Evolutionary conservation across 2,888 invertebrate species (phyloP).

Genomic region (Cataglyphis livida): DNA sequence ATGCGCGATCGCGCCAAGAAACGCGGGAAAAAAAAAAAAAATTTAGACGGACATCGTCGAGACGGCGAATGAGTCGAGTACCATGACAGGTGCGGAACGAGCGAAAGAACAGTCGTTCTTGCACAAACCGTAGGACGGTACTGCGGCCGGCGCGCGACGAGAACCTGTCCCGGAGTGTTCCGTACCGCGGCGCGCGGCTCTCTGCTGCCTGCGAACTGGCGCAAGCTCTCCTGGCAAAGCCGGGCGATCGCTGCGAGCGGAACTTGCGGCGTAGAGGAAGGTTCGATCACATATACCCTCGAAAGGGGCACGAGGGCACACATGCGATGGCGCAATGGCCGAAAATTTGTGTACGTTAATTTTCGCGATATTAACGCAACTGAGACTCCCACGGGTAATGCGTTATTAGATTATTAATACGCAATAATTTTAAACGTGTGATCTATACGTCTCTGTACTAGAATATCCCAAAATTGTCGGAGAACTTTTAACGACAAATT

Average conservation of each 20-base stretch:
- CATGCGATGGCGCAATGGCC: not conserved
- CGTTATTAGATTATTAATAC: conserved; percentile 11
- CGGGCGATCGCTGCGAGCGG: not conserved
- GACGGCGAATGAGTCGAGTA: not conserved
- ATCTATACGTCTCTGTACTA: not conserved
- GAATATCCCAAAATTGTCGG: not conserved
- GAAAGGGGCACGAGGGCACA: not conserved
- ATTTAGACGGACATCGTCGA: not conserved
- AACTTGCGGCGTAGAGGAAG: conserved; percentile 25
- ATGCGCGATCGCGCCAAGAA: not conserved
- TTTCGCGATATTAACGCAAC: conserved; percentile 21
- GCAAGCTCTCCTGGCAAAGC: conserved; percentile 44
- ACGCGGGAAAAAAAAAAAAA: not conserved
- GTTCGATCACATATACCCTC: conserved; percentile 13
- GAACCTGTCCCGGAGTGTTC: conserved; percentile 41
- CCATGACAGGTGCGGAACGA: conserved; percentile 7
- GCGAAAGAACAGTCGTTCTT: conserved; percentile 29
- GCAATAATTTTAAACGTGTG: not conserved
- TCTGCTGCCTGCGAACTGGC: conserved; percentile 50
- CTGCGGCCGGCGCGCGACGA: conserved; percentile 40
- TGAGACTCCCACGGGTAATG: not conserved
- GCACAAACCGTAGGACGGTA: conserved; percentile 43
- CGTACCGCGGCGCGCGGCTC: conserved; percentile 50
- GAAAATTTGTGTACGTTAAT: conserved; percentile 22
- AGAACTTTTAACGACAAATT: not conserved